Conservation (phyloP, 2,113 vertebrate species). For the Gallinago media region DNA sequence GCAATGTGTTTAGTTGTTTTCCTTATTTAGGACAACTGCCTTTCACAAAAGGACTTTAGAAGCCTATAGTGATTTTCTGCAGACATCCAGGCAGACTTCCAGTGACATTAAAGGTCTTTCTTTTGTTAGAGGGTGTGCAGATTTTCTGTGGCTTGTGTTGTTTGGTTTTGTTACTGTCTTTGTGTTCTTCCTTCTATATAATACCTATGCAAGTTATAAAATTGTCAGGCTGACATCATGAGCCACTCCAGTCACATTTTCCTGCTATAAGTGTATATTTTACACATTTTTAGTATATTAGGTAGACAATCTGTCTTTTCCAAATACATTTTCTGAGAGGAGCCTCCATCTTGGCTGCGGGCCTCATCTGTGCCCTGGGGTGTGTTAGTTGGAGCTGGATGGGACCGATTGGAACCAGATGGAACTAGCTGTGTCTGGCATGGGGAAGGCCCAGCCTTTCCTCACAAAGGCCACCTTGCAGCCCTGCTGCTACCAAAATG, state of each 20-base stretch:
- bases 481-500: accelerated
- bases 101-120: neutral
- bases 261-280: neutral
- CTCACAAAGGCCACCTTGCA: accelerated
- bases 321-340: neutral
- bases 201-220: neutral
- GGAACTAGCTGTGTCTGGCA: neutral
- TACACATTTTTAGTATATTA: neutral
- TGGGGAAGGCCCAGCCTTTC: accelerated
- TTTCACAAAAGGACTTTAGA: neutral
- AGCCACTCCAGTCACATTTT: neutral
- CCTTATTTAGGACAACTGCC: neutral
- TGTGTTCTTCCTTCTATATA: neutral
- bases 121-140: neutral
- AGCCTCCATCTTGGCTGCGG: accelerated
- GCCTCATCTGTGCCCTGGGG: accelerated
- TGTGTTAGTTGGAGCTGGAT: too few species aligned
- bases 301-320: neutral
- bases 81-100: neutral
- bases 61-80: neutral
- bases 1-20: neutral
- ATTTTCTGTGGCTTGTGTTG: neutral
- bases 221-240: neutral
- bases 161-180: neutral
- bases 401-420: neutral